Evolutionary conservation across 2,888 invertebrate genomes (phyloP), one percentile per base, ranked within the genome.

Genomic region (Drosophila infuscata): DNA sequence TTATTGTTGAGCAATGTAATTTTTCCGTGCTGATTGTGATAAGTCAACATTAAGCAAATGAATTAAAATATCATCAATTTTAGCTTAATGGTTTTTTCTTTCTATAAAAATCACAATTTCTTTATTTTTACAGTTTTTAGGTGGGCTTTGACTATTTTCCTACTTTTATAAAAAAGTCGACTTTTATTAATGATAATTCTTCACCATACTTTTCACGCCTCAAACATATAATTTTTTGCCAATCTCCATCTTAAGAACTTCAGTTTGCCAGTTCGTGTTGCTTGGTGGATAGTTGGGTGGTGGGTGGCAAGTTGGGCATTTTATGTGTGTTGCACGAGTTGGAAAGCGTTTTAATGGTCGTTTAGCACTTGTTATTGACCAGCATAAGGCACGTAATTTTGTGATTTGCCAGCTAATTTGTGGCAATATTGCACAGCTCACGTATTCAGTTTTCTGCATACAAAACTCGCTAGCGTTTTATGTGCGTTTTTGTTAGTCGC

Each of bases 341-440:
- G 25, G 20, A 57, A 63, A 52, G 66, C 57, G 38, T 63, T 70
- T 64, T 66, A 70, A 70, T 70, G 67, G 57, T 64, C 80, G 63
- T 79, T 78, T 78, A 80, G 70, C 80, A 79, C 77, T 79, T 79
- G 57, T 75, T 74, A 48, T 77, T 29, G 54, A 36, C 38, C 33
- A 20, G 48, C 65, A 53, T 29, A 29, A 51, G 58, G 74, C 77
- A 79, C 75, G 75, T 78, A 74, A 66, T 52, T 63, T 63, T 71
- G 30, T 63, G 70, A 74, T 74, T 79, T 53, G 70, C 79, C 61
- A 70, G 58, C 69, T 25, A 53, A 63, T 83, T 67, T 25, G 30
- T 25, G 30, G 46, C 29, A 46, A 61, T 69, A 81, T 69, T 11
- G 48, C 48, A 48, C 49, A 38, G 57, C 71, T 77, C 81, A 83